Evolutionary conservation across 2,888 invertebrate species (phyloP), one percentile per base, ranked within the genome.

Genomic region (Parnassius mnemosyne): DNA sequence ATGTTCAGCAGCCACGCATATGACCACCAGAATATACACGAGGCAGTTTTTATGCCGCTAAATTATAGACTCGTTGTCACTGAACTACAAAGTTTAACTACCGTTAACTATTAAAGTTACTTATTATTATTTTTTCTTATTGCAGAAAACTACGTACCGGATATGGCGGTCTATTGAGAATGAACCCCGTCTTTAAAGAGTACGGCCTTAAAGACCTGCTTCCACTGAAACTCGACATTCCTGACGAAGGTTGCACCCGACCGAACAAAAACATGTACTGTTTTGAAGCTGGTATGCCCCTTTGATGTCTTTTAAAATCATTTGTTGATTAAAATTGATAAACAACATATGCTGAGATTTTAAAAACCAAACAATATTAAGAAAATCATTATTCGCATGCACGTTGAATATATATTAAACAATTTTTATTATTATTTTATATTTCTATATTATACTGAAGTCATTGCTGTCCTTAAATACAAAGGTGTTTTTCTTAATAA

Each of bases 221-320:
- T 51, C 98, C 98, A 0, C 87, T 97, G 57, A 97, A 97, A 82
- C 90, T 97, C 57, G 97, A 97, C 76, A 95, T 97, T 71, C 97
- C 97, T 13, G 97, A 97, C 79, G 97, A 97, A 90, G 97, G 97
- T 46, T 98, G 97, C 84, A 97, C 97, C 2, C 93, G 97, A 63
- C 96, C 97, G 0, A 97, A 97, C 83, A 94, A 95, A 77, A 96
- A 96, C 68, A 96, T 97, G 95, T 97, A 94, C 82, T 98, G 98
- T 80, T 98, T 98, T 77, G 97, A 97, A 93, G 97, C 96, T 69
- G 97, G 97, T 95, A 82, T 85, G 89, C 74, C 10, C 47, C 49
- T 60, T 51, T 34, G 34, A 34, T 5, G 34, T 34, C 34, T 7
- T 7, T 25, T 25, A 25, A 25, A 34, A 34, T 7, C 1, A 34